phyloP scores from a whole-genome alignment of 2,888 invertebrate species.

The Chloroclystis v-ata region DNA sequence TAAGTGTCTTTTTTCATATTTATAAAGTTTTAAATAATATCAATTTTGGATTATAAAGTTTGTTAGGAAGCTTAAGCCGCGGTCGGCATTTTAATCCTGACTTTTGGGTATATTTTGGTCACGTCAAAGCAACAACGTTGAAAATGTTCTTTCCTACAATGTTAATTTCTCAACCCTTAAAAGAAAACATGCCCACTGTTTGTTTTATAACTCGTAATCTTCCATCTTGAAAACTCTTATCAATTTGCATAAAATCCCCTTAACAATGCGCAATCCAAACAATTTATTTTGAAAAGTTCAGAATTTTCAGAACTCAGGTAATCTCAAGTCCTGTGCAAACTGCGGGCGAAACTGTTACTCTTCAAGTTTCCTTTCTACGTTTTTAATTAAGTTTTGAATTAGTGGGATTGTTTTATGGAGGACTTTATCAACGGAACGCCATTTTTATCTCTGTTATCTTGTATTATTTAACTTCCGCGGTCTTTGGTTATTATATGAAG shows the following conservation, averaged over 20 bases:
- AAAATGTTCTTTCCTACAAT: too few species aligned
- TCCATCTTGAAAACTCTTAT: neutral
- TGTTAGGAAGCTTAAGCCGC: too few species aligned
- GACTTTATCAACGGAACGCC: conserved; percentile 10
- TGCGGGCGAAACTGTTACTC: conserved; percentile 23
- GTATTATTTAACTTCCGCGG: neutral
- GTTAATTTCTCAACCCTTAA: too few species aligned
- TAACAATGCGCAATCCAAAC: conserved; percentile 16
- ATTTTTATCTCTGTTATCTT: conserved; percentile 1
- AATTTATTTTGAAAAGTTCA: conserved; percentile 25
- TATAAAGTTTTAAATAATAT: too few species aligned
- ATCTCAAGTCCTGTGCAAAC: conserved; percentile 25
- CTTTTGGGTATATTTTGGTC: too few species aligned
- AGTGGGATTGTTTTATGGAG: conserved; percentile 21
- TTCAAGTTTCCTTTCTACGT: conserved; percentile 17
- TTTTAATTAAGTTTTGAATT: conserved; percentile 27
- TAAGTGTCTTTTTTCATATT: too few species aligned
- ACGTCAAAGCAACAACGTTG: too few species aligned
- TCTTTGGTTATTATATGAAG: too few species aligned
- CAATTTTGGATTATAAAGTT: too few species aligned
- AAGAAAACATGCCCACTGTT: too few species aligned
- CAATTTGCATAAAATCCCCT: conserved; percentile 16
- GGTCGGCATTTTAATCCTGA: too few species aligned
- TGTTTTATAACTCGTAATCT: neutral
- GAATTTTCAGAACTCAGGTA: conserved; percentile 17